phyloP scores from a whole-genome alignment of 2,113 vertebrate genomes.

The Burhinus bistriatus region DNA sequence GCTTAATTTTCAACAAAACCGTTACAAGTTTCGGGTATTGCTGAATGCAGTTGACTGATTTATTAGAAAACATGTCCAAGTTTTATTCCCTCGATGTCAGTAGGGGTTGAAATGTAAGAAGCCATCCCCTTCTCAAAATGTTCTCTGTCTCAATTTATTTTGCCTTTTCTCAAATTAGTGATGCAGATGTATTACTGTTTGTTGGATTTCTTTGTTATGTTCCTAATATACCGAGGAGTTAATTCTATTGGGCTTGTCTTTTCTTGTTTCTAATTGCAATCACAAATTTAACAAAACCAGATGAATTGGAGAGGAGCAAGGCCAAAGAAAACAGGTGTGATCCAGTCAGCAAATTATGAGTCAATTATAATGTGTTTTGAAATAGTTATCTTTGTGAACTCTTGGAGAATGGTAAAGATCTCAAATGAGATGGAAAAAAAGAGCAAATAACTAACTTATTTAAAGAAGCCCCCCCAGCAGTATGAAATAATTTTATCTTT shows the following conservation, averaged over 20 bases:
- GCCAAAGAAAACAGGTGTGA: neutral
- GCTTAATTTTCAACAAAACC: neutral
- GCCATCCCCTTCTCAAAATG: neutral
- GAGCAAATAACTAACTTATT: neutral
- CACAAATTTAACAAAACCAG: neutral
- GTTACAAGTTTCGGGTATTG: neutral
- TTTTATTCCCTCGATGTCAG: neutral
- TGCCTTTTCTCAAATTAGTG: neutral
- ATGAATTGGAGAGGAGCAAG: neutral
- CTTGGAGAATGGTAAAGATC: neutral
- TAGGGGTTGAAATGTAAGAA: neutral
- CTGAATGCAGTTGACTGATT: neutral
- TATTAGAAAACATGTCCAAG: neutral
- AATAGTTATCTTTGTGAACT: neutral
- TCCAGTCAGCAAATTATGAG: neutral
- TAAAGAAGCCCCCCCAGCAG: neutral
- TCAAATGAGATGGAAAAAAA: neutral
- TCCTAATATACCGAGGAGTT: neutral
- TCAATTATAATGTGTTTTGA: neutral
- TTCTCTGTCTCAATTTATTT: neutral
- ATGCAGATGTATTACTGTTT: neutral
- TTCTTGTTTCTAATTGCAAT: neutral
- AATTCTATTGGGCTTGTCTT: neutral
- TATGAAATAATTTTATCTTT: neutral
- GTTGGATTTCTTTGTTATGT: neutral